phyloP scores from a whole-genome alignment of 2,113 vertebrate species.

The Pterocles gutturalis region DNA sequence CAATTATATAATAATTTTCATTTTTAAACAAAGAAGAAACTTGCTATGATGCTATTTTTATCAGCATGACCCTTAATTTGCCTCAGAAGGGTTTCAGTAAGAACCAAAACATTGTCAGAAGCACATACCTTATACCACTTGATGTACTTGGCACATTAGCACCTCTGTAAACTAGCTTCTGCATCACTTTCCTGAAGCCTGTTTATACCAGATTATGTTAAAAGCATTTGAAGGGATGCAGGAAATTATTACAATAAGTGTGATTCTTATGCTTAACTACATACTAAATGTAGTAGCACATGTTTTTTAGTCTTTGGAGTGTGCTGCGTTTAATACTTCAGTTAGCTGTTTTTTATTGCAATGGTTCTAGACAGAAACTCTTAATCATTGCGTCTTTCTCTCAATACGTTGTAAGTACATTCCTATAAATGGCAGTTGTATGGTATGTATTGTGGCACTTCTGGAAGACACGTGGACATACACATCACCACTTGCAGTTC shows the following conservation, averaged over 20 bases:
- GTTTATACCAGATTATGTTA: neutral
- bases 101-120: neutral
- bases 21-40: neutral
- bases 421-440: neutral
- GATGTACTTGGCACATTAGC: neutral
- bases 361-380: neutral
- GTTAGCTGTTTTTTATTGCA: neutral
- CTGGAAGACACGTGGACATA: neutral
- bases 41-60: neutral
- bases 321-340: neutral
- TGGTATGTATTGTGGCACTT: neutral
- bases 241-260: neutral
- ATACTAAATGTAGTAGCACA: neutral
- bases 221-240: neutral
- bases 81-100: neutral
- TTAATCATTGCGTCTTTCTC: neutral
- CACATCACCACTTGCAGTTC: neutral
- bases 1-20: neutral
- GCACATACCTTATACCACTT: neutral
- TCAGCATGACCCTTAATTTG: neutral
- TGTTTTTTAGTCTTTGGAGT: neutral
- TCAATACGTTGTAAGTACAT: fast-evolving
- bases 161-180: neutral
- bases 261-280: neutral
- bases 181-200: neutral